phyloP scores from a whole-genome alignment of 2,797 vertebrate species.

The Manis crassicaudata region DNA sequence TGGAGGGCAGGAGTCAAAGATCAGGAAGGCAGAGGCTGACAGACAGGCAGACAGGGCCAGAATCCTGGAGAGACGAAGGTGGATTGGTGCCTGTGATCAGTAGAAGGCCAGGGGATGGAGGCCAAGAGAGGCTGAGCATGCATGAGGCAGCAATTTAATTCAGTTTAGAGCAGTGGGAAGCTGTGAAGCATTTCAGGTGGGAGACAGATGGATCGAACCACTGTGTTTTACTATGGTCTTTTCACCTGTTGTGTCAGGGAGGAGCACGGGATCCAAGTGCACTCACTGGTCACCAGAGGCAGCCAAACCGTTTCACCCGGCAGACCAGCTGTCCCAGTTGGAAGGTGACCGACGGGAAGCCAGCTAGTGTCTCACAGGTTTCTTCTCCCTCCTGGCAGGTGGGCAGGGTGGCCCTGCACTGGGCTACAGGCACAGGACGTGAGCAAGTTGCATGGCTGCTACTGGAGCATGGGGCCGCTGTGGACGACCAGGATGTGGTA shows the following conservation, averaged over 20 bases:
- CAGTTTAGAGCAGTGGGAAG: not conserved
- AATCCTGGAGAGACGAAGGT: not conserved
- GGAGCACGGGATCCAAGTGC: not conserved
- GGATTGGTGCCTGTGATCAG: not conserved
- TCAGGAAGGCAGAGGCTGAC: not conserved
- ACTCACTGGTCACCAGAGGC: not conserved
- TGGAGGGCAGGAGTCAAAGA: not conserved
- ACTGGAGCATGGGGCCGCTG: conserved; percentile 86
- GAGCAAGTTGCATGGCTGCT: conserved; percentile 91
- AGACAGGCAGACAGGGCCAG: not conserved
- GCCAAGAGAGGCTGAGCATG: not conserved
- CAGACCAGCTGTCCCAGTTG: not conserved
- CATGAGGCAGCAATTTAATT: not conserved
- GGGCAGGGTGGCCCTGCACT: conserved; percentile 92
- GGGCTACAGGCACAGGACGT: conserved; percentile 91
- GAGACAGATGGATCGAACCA: not conserved
- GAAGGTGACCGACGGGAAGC: not conserved
- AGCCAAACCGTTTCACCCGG: not conserved
- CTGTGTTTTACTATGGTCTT: not conserved
- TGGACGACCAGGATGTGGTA: conserved; percentile 92
- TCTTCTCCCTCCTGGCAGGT: conserved; percentile 82
- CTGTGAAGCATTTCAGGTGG: not conserved
- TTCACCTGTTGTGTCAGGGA: not conserved
- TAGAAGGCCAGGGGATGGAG: not conserved
- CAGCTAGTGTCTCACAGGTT: not conserved